phyloP scores from a whole-genome alignment of 2,797 vertebrate species.

The Syngnathus rostellatus region DNA sequence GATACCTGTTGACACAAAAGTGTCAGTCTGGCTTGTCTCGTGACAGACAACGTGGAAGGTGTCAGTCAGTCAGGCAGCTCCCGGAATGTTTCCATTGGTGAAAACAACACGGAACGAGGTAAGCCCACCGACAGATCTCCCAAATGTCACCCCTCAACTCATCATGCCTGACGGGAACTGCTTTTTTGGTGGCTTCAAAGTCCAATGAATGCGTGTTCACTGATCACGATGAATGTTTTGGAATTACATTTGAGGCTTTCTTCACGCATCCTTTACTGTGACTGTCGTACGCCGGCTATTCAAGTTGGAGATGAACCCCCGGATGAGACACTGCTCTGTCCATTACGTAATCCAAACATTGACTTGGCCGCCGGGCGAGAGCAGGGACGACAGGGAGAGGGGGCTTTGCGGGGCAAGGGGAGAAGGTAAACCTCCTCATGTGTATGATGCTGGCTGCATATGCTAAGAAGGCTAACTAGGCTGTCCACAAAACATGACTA shows the following conservation, averaged over 20 bases:
- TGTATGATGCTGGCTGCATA: neutral
- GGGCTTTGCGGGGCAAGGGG: neutral
- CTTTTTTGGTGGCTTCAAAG: neutral
- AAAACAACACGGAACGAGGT: neutral
- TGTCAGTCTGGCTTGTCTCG: neutral
- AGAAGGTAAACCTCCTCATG: neutral
- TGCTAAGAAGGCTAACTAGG: neutral
- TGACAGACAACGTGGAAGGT: slow-evolving; percentile 2
- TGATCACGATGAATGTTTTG: neutral
- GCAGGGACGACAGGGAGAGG: neutral
- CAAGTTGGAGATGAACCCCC: neutral
- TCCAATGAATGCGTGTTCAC: neutral
- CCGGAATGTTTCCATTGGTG: neutral
- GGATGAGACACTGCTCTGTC: neutral
- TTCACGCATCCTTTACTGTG: neutral
- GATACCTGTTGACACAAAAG: slow-evolving; percentile 6
- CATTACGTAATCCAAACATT: slow-evolving; percentile 5
- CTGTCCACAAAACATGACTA: neutral
- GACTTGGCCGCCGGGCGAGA: slow-evolving; percentile 1
- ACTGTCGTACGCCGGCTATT: neutral
- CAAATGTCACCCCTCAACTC: neutral
- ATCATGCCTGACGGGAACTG: neutral
- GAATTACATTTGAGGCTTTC: neutral
- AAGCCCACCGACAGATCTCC: neutral
- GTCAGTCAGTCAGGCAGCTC: slow-evolving; percentile 2